These are phyloP conservation scores for Geotrypetes seraphini DNA, from an alignment of 2,797 vertebrate species.

Conservation along the genomic window DNA sequence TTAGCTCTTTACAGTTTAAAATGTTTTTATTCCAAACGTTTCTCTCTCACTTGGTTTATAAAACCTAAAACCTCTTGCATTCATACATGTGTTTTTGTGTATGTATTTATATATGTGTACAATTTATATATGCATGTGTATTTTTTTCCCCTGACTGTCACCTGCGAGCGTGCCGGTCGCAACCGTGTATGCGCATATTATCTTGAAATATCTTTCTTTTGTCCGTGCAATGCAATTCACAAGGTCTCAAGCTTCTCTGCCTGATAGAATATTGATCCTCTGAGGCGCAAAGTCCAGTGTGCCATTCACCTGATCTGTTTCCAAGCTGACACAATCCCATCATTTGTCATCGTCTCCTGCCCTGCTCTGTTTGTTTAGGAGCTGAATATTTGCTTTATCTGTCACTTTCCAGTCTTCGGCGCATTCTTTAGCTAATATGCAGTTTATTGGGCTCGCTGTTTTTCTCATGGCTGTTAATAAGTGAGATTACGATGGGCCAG, in stretches of 20 bases:
- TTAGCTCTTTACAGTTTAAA: too few relatives aligned
- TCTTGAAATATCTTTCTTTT: conserved; percentile 21
- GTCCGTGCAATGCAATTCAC: conserved; percentile 19
- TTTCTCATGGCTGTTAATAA: conserved; percentile 33
- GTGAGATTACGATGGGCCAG: conserved; percentile 10
- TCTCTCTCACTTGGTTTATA: too few relatives aligned
- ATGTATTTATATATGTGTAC: too few relatives aligned
- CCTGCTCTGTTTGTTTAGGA: conserved; percentile 83
- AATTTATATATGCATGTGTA: too few relatives aligned
- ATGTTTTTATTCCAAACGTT: too few relatives aligned
- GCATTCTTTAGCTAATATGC: conserved; percentile 21
- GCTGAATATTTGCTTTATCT: conserved; percentile 67
- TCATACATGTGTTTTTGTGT: too few relatives aligned
- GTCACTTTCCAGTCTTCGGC: conserved; percentile 38
- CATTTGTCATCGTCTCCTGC: conserved; percentile 82
- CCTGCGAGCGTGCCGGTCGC: too few relatives aligned
- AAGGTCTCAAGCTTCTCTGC: conserved; percentile 26
- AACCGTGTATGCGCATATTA: not conserved
- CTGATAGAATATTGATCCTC: conserved; percentile 57
- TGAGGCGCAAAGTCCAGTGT: conserved; percentile 51
- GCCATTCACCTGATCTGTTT: conserved; percentile 54
- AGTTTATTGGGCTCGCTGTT: conserved; percentile 16
- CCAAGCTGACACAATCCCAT: conserved; percentile 66
- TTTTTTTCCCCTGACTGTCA: too few relatives aligned
- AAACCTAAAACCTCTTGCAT: too few relatives aligned